Percentiles rank a stretch among this genome's conserved stretches.
These are phyloP conservation scores for Contarinia nasturtii DNA, from an alignment of 1,140 invertebrate genomes.

Conservation along the genomic window DNA sequence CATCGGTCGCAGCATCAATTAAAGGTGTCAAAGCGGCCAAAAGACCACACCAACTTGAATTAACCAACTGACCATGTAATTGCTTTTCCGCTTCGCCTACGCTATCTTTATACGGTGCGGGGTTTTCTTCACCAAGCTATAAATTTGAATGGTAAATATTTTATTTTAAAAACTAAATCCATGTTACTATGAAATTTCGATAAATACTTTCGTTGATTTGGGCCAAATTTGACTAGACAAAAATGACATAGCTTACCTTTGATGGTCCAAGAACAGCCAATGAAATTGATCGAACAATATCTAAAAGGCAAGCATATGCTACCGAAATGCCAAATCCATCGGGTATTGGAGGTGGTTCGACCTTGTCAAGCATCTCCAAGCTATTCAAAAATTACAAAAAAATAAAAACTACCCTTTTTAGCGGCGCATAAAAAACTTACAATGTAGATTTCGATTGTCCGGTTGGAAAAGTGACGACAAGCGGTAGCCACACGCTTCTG, in stretches of 20 bases:
- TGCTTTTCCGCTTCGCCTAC: conserved; percentile 31
- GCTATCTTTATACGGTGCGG: conserved; percentile 24
- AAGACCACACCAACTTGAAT: conserved; percentile 89
- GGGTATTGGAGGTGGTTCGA: conserved; percentile 77
- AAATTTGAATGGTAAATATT: background rate
- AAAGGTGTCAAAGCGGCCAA: conserved; percentile 77
- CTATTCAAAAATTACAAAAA: too few species aligned
- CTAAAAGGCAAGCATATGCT: conserved; percentile 78
- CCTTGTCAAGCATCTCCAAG: conserved; percentile 86
- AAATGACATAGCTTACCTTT: conserved; percentile 1
- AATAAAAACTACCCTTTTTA: conserved; percentile 3
- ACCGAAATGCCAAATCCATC: conserved; percentile 92
- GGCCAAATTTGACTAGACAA: background rate
- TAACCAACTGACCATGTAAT: conserved; percentile 59
- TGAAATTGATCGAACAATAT: conserved; percentile 65
- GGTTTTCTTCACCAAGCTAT: conserved; percentile 16
- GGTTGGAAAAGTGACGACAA: conserved; percentile 65
- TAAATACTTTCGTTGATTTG: background rate
- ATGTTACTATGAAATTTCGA: background rate
- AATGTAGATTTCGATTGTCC: conserved; percentile 72
- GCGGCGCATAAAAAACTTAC: conserved; percentile 36
- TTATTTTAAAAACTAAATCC: background rate
- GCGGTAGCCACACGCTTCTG: conserved; percentile 75
- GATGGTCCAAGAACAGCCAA: conserved; percentile 37
- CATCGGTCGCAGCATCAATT: conserved; percentile 89